These are phyloP conservation scores for Myxocyprinus asiaticus DNA, from an alignment of 2,113 vertebrate genomes.

Conservation along the genomic window DNA sequence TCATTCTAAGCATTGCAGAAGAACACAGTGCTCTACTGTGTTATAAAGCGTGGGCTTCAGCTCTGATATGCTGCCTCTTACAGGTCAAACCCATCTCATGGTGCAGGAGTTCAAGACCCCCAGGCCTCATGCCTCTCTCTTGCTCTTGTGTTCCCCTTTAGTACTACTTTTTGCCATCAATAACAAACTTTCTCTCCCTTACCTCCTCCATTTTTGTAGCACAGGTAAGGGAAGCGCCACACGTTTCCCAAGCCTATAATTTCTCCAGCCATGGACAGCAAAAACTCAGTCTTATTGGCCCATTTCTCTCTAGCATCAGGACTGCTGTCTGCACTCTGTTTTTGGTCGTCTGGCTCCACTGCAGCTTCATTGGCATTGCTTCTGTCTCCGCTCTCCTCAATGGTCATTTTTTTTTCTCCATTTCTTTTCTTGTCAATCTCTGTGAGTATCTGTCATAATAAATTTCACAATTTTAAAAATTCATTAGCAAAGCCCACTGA, in stretches of 20 bases:
- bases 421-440: background rate
- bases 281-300: conserved; percentile 86
- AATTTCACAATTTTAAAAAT: no score
- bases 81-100: conserved; percentile 16
- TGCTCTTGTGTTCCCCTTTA: background rate
- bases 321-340: conserved; percentile 25
- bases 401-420: conserved; percentile 55
- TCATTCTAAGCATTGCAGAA: conserved; percentile 2
- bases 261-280: conserved; percentile 87
- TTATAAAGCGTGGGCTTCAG: background rate
- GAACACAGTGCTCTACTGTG: conserved; percentile 13
- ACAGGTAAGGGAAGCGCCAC: conserved; percentile 92
- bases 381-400: conserved; percentile 58
- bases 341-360: conserved; percentile 36
- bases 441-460: no score
- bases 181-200: conserved; percentile 51
- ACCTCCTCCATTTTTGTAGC: conserved; percentile 88
- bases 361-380: background rate
- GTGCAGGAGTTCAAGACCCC: background rate
- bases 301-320: conserved; percentile 81
- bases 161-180: background rate
- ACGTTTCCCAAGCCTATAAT: conserved; percentile 90
- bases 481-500: no score
- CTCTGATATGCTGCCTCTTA: conserved; percentile 21
- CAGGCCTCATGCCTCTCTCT: background rate